Evolutionary conservation across 2,888 invertebrate genomes (phyloP).

Genomic region (Chouioia cunea): DNA sequence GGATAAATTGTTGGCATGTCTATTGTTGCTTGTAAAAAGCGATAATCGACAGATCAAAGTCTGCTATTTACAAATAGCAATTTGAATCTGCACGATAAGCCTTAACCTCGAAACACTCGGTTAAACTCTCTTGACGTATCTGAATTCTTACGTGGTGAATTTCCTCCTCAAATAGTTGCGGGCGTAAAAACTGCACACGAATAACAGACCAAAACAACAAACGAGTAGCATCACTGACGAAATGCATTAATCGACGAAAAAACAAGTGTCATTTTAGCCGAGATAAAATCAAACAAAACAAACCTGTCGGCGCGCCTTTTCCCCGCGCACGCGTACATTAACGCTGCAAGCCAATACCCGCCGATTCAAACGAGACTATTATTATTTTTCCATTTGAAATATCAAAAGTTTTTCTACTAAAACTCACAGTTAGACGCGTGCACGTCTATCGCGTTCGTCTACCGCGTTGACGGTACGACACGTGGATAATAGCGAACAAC

Average conservation of each 20-base stretch:
- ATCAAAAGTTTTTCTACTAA: too few species aligned
- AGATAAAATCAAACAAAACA: constrained; percentile 23
- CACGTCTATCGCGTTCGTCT: too few species aligned
- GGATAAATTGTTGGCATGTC: background rate
- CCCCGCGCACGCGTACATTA: constrained; percentile 13
- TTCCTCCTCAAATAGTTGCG: background rate
- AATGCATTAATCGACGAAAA: background rate
- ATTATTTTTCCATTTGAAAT: too few species aligned
- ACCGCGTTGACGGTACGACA: too few species aligned
- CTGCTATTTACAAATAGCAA: background rate
- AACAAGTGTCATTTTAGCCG: background rate
- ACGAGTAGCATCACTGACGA: constrained; percentile 33
- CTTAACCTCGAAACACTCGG: constrained; percentile 35
- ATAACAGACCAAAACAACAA: constrained; percentile 16
- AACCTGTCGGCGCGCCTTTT: constrained; percentile 21
- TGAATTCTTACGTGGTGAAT: constrained; percentile 6
- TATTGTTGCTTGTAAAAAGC: background rate
- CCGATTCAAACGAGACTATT: too few species aligned
- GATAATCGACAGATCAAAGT: background rate
- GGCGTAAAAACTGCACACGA: constrained; percentile 22
- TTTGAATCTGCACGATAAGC: constrained; percentile 10
- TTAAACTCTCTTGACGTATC: background rate
- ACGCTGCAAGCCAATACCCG: too few species aligned
- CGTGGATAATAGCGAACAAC: too few species aligned
- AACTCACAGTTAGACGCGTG: too few species aligned